Percentiles rank a stretch among this genome's conserved stretches.
Evolutionary conservation across 2,888 invertebrate genomes (phyloP).

Genomic region (Aricia artaxerxes): DNA sequence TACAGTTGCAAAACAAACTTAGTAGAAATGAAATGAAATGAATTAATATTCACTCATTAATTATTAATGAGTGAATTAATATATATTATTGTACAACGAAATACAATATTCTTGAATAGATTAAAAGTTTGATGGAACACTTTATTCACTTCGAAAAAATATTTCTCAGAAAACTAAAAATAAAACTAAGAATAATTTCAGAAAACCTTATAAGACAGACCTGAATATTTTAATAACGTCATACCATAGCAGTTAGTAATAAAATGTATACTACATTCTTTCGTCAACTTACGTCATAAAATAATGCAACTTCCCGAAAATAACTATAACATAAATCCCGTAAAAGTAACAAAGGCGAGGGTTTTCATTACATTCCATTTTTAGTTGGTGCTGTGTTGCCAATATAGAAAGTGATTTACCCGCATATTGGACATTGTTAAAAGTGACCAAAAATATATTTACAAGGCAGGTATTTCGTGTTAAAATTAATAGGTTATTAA

Average conservation of each 20-base stretch:
- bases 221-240: neutral
- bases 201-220: too few relatives aligned
- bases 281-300: neutral
- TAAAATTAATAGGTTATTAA: too few relatives aligned
- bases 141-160: too few relatives aligned
- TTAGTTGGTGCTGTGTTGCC: slow-evolving; percentile 7
- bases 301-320: neutral
- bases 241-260: neutral
- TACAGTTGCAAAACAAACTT: slow-evolving; percentile 2
- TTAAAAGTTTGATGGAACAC: too few relatives aligned
- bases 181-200: too few relatives aligned
- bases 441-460: neutral
- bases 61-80: too few relatives aligned
- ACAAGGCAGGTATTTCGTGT: too few relatives aligned
- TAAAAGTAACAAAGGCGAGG: slow-evolving; percentile 6
- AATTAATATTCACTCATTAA: too few relatives aligned
- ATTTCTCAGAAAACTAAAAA: too few relatives aligned
- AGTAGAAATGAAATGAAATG: neutral
- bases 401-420: slow-evolving; percentile 5
- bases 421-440: neutral
- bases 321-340: neutral
- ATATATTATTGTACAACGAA: too few relatives aligned
- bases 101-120: too few relatives aligned
- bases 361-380: slow-evolving; percentile 5
- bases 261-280: neutral